Conservation (phyloP, 2,888 invertebrate genomes). For the Mantis religiosa region DNA sequence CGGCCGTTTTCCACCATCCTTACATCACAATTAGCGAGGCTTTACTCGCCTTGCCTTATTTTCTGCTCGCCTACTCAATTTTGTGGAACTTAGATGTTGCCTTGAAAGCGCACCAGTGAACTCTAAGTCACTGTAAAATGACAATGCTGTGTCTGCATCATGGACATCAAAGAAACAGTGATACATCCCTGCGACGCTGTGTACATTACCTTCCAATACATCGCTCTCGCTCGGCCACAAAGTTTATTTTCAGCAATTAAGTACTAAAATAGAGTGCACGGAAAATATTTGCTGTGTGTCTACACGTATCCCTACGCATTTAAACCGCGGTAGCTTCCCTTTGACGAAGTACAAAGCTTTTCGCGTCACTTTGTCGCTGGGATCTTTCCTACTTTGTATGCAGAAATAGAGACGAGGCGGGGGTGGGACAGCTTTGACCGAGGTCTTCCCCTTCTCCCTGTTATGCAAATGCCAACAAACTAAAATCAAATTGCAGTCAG, state of each 20-base stretch:
- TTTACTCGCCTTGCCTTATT: too few species aligned
- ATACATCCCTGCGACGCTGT: too few species aligned
- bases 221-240: neutral
- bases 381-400: neutral
- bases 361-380: neutral
- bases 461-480: neutral
- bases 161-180: too few species aligned
- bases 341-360: neutral
- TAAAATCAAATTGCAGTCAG: neutral
- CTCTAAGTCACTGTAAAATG: too few species aligned
- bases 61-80: too few species aligned
- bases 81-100: too few species aligned
- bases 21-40: too few species aligned
- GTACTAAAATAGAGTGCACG: neutral
- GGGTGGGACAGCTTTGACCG: neutral
- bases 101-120: too few species aligned
- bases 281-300: neutral
- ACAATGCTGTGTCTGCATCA: too few species aligned
- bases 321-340: neutral
- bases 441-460: neutral
- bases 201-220: too few species aligned
- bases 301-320: neutral
- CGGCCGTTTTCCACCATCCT: too few species aligned
- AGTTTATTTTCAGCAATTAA: neutral
- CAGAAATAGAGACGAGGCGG: neutral